A percentile compares a stretch with the other conserved stretches of the same genome.
phyloP scores from a whole-genome alignment of 2,888 invertebrate species.

The Sarcophaga subvicina region DNA sequence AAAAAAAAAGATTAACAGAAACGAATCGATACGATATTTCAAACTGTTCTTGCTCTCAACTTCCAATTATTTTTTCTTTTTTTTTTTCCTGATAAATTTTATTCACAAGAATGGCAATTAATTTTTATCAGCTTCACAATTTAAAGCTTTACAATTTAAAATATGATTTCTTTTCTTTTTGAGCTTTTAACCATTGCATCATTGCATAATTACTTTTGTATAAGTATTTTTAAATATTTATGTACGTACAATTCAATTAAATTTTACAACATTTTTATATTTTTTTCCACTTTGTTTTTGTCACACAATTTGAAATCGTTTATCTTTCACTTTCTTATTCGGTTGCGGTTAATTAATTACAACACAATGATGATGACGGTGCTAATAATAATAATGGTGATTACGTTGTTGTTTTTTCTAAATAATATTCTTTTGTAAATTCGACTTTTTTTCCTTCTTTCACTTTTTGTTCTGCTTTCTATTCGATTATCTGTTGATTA shows the following conservation, averaged over 20 bases:
- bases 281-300: too few species aligned
- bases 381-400: not conserved
- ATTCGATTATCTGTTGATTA: constrained; percentile 36
- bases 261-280: too few species aligned
- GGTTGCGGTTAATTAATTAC: too few species aligned
- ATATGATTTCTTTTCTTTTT: not conserved
- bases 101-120: not conserved
- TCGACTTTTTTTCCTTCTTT: constrained; percentile 52
- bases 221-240: too few species aligned
- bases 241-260: too few species aligned
- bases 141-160: not conserved
- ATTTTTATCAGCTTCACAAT: too few species aligned
- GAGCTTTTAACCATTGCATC: not conserved
- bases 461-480: constrained; percentile 35
- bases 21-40: not conserved
- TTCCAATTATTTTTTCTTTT: not conserved
- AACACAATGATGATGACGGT: too few species aligned
- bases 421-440: constrained; percentile 12
- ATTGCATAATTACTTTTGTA: too few species aligned
- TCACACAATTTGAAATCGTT: too few species aligned
- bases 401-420: too few species aligned
- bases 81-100: not conserved
- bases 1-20: constrained; percentile 24
- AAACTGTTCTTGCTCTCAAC: not conserved
- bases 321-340: too few species aligned